Conservation (phyloP, 1,140 invertebrate species). For the Drosophila pallidifrons region DNA sequence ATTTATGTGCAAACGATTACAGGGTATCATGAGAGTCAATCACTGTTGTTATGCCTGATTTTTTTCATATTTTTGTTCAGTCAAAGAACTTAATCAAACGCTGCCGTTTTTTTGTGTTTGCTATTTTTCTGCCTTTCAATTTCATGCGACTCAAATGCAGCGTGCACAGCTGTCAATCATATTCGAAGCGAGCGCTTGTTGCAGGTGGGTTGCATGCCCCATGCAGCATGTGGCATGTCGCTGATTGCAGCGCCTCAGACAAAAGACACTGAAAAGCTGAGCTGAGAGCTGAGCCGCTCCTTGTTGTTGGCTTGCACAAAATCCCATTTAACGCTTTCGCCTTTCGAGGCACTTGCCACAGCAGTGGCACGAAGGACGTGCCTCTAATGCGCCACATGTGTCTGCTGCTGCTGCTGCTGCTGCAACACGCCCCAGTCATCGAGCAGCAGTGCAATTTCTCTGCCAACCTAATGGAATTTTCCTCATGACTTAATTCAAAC, state of each 20-base stretch:
- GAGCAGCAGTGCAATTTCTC: constrained; percentile 66
- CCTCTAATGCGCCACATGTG: constrained; percentile 68
- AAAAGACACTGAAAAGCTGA: constrained; percentile 53
- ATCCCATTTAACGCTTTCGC: constrained; percentile 69
- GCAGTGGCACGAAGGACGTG: constrained; percentile 24
- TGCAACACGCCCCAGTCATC: constrained; percentile 33
- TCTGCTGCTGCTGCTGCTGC: constrained; percentile 45
- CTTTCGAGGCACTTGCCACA: constrained; percentile 32
- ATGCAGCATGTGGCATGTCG: constrained; percentile 1
- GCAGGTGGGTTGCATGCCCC: constrained; percentile 40
- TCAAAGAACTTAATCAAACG: constrained; percentile 47
- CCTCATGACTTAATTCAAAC: constrained; percentile 82
- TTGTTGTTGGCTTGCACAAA: constrained; percentile 48
- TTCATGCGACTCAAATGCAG: constrained; percentile 54
- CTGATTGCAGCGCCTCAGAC: constrained; percentile 49
- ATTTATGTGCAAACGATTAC: not conserved
- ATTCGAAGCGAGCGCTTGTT: constrained; percentile 20
- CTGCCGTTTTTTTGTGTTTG: constrained; percentile 32
- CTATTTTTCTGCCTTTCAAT: constrained; percentile 34
- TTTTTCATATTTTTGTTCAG: not conserved
- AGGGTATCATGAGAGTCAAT: constrained; percentile 16
- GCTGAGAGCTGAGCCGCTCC: constrained; percentile 46
- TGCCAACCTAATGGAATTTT: constrained; percentile 81
- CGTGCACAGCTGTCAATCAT: constrained; percentile 56
- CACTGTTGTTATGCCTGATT: not conserved